phyloP scores from a whole-genome alignment of 2,113 vertebrate genomes.

The Limnothrissa miodon region DNA sequence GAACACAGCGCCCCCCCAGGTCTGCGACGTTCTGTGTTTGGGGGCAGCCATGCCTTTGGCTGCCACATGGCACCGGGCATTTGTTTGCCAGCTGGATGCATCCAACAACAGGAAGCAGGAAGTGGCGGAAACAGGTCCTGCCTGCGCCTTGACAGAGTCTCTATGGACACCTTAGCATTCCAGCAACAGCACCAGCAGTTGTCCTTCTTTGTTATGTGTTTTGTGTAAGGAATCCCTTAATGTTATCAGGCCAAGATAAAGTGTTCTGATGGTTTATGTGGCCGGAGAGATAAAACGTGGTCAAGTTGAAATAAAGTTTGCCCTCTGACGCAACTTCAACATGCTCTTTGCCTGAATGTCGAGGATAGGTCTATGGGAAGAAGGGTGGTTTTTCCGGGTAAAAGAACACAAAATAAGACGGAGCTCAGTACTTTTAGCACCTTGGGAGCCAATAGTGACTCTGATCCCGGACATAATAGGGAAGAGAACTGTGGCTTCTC shows the following conservation, averaged over 20 bases:
- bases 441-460: background rate
- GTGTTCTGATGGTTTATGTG: no score
- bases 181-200: background rate
- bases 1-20: background rate
- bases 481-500: background rate
- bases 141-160: background rate
- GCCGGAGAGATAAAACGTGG: no score
- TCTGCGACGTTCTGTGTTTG: no score
- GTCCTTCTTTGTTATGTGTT: no score
- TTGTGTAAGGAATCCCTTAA: background rate
- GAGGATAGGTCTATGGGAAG: background rate
- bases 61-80: conserved; percentile 12
- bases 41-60: no score
- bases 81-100: conserved; percentile 23
- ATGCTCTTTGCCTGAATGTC: background rate
- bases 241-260: no score
- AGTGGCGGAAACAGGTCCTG: conserved; percentile 23
- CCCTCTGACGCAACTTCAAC: background rate
- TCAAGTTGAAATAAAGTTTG: no score
- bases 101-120: conserved; percentile 45
- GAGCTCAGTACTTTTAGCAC: background rate
- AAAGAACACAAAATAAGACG: background rate
- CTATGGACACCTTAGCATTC: conserved; percentile 6
- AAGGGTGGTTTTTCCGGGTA: background rate
- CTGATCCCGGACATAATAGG: background rate